Evolutionary conservation across 2,113 vertebrate genomes (phyloP), one percentile per base, ranked within the genome.

Genomic region (Protomyctophum bolini): DNA sequence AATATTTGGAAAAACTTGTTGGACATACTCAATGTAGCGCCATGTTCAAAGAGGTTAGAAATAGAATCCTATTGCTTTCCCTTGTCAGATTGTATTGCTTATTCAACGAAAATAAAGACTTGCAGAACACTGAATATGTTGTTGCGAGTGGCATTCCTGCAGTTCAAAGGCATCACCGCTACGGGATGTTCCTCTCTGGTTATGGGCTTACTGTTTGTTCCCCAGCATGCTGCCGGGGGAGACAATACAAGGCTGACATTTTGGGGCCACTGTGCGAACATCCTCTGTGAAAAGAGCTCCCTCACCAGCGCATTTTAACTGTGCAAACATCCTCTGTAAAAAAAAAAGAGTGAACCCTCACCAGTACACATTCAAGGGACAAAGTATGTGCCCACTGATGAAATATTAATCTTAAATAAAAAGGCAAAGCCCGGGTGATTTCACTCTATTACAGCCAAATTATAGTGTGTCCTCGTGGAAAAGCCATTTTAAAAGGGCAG

Each of bases 341-440:
- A 75, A 21, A 21, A 21, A 21, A 21, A 21, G 21, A 59, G 59
- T 63, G 5, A 59, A 10, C 48, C 45, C 29, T 71, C 1, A 66
- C 61, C 58, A 66, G 66, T 63, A 0, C 0, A 56, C 65, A 48
- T 69, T 58, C 56, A 68, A 62, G 9, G 65, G 60, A 72, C 49
- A 66, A 63, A 67, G 67, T 60, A 21, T 21, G 63, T 70, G 8
- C 58, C 65, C n/a, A 8, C 10, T 52, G 29, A 10, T 79, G 5
- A 74, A 80, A 82, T 68, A 82, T 86, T 68, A 3, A 84, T 76
- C 57, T 68, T 15, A 65, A 73, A 77, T 74, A 78, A 73, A 77
- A 79, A 41, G 33, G 29, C 15, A 14, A 50, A 47, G 63, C 61
- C 58, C 58, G 56, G 14, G 52, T 56, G 75, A 76, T 66, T 46